Conservation (phyloP, 2,797 vertebrate genomes). For the Eupleurogrammus muticus region DNA sequence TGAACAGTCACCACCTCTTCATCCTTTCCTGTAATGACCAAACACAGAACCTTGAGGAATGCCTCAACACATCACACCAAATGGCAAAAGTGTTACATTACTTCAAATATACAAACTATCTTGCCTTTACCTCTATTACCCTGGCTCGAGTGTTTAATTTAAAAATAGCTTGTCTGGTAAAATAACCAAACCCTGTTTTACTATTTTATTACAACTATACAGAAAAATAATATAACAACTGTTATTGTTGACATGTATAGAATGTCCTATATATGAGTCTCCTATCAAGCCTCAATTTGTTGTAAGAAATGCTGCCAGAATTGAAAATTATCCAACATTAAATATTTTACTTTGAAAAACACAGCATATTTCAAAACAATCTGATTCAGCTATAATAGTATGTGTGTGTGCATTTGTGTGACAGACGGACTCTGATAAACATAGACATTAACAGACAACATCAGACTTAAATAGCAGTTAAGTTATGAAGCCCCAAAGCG, state of each 20-base stretch:
- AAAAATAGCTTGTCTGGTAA: background rate
- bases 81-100: background rate
- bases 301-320: background rate
- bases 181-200: constrained; percentile 2
- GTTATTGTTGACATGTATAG: background rate
- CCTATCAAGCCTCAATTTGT: background rate
- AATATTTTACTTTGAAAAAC: background rate
- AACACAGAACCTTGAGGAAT: constrained; percentile 46
- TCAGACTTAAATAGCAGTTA: constrained; percentile 43
- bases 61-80: background rate
- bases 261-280: too few relatives aligned
- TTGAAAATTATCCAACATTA: constrained; percentile 7
- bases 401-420: constrained; percentile 2
- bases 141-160: background rate
- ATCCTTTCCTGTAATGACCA: constrained; percentile 82
- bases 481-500: constrained; percentile 28
- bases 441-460: constrained; percentile 26
- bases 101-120: background rate
- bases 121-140: background rate
- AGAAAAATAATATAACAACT: background rate
- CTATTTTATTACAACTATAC: too few relatives aligned
- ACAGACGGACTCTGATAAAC: constrained; percentile 9
- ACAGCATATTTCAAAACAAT: constrained; percentile 17
- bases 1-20: constrained; percentile 85
- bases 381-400: background rate